Evolutionary conservation across 2,888 invertebrate species (phyloP), one percentile per base, ranked within the genome.

Genomic region (Teleogryllus oceanicus): DNA sequence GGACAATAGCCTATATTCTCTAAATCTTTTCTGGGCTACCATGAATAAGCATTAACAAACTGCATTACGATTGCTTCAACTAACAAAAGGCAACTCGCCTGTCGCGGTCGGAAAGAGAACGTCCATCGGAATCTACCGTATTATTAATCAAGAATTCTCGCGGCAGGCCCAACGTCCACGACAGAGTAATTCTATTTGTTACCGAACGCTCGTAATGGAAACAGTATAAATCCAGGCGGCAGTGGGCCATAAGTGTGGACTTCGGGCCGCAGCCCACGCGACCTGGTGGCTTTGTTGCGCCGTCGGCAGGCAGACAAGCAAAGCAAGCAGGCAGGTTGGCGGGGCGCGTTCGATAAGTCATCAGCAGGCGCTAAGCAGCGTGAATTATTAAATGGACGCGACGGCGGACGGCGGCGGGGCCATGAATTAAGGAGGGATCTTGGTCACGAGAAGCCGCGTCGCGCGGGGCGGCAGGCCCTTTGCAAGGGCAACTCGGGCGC

Each of bases 161-260:
- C n/a, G 16, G 62, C 16, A 18, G 62, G n/a, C 13, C n/a, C n/a
- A 11, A 2, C 62, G 62, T 62, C 62, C 16, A 5, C 13, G n/a
- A n/a, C 62, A n/a, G n/a, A 62, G 62, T 62, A 62, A 62, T 62
- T 62, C 62, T 62, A 62, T 62, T 62, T 62, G 11, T 62, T 62
- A 62, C n/a, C 16, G 62, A 62, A 62, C 62, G 62, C n/a, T 62
- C 62, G 62, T 62, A 62, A 62, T 62, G 62, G 62, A 62, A 13
- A 62, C 62, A 62, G 62, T n/a, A 62, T 62, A 62, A 62, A 62
- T 62, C 62, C 62, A 62, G 37, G 37, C 37, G 37, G 37, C 37
- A 37, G 37, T 8, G 37, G 37, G 37, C 37, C 8, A 37, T 37
- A 37, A 37, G 37, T 37, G 37, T 8, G 37, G 37, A 8, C 37